These are phyloP conservation scores for Ahaetulla prasina DNA, from an alignment of 2,113 vertebrate genomes.

Conservation along the genomic window DNA sequence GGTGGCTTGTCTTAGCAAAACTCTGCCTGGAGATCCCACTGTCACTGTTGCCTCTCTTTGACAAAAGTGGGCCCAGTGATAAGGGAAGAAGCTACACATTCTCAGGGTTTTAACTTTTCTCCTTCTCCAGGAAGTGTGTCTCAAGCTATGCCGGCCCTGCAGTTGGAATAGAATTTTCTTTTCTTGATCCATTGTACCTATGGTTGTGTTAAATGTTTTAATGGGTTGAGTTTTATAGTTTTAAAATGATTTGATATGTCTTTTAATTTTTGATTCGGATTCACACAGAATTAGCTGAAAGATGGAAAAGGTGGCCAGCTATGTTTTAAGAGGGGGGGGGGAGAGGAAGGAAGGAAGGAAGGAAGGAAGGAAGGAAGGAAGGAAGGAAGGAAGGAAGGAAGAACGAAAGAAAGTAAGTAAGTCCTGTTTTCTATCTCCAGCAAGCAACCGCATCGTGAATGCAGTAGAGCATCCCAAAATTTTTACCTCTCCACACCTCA, in stretches of 20 bases:
- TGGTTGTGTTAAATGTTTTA: background rate
- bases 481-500: background rate
- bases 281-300: too few species aligned
- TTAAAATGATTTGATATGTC: background rate
- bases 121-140: background rate
- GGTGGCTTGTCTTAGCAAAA: background rate
- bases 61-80: background rate
- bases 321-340: too few species aligned
- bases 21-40: background rate
- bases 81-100: background rate
- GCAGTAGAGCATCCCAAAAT: background rate
- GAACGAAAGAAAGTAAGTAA: background rate
- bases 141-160: background rate
- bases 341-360: too few species aligned
- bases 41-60: background rate
- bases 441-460: background rate
- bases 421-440: background rate
- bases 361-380: too few species aligned
- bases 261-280: background rate
- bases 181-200: background rate
- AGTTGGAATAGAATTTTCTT: background rate
- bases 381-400: background rate
- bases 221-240: background rate
- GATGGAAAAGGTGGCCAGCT: too few species aligned
- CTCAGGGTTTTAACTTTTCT: background rate